Conservation (phyloP, 2,888 invertebrate genomes). For the Torymus auratus region DNA sequence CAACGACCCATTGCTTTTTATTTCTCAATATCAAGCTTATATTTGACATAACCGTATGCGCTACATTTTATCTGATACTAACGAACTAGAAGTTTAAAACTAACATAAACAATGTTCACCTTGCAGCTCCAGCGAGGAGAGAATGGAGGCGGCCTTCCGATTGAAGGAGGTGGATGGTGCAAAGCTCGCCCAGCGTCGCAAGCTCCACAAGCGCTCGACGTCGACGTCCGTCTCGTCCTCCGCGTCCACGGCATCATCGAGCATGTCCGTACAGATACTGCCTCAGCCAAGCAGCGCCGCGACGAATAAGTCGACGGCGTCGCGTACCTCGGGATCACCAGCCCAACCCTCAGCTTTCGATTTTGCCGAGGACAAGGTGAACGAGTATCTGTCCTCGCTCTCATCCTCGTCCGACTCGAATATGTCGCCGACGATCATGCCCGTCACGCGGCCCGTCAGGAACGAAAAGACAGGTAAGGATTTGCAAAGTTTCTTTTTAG, state of each 20-base stretch:
- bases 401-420: conserved; percentile 76
- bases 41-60: no score
- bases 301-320: conserved; percentile 57
- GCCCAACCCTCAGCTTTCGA: conserved; percentile 75
- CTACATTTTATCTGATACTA: not conserved
- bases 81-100: not conserved
- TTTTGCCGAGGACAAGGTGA: conserved; percentile 77
- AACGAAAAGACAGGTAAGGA: no score
- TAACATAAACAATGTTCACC: no score
- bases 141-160: conserved; percentile 85
- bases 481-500: no score
- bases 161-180: conserved; percentile 85
- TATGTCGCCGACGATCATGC: conserved; percentile 56
- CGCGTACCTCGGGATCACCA: conserved; percentile 66
- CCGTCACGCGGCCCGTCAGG: no score
- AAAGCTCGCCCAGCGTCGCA: conserved; percentile 83
- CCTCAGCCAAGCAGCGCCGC: conserved; percentile 65
- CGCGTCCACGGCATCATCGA: conserved; percentile 74
- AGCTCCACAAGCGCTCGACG: conserved; percentile 79
- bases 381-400: conserved; percentile 78
- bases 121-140: conserved; percentile 81
- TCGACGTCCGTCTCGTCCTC: conserved; percentile 76
- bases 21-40: no score
- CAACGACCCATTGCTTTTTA: no score
- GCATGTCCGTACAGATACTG: conserved; percentile 64